Base-by-base conservation (phyloP, 30 jellyfish, hydroid and myxozoan species). In the Chrysaora quinquecirrha region DNA sequence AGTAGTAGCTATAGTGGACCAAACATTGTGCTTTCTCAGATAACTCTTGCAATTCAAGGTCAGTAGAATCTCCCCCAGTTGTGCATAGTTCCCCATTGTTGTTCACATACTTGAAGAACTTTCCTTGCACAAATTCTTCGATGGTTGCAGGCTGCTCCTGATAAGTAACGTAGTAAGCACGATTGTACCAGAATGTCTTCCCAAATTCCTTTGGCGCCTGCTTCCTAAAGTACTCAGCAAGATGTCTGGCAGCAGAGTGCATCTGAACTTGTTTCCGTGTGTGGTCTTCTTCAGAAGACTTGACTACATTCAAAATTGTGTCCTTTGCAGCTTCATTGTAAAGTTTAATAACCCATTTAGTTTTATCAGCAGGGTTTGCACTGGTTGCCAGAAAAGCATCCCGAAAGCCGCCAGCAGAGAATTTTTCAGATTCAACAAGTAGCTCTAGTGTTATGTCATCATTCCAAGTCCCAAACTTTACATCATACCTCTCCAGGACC, bases 221-320 rank as follows among this genome's bases (percentile, higher is more conserved):
- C 22, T 12, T 18, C 60, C 62, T 30, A 12, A 61, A 21, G n/a
- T 62, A 60, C 71, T 30, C n/a, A n/a, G 89, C 71, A 28, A 77
- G n/a, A 48, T 43, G n/a, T 43, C 89, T 77, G 11, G 89, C 80
- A 3, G 47, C 89, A 9, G 31, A 48, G 23, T 77, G 89, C 89
- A 77, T 77, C 43, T 77, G 89, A 64, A 77, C 89, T 64, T 77
- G 72, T 46, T 77, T 77, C 0, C 80, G 70, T 19, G 89, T 71
- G 46, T 77, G 89, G 32, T 16, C 32, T 56, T 77, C 87, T 1
- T 35, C 33, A 1, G 32, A 4, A 4, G 72, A 6, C 11, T 25
- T 9, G 21, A 58, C 9, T 9, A 4, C 22, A 11, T 58, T 58
- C 23, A 4, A 11, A 19, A 58, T 58, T 6, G 32, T 20, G 23